Percentiles rank a stretch among this genome's conserved stretches.
Conservation (phyloP, 2,888 invertebrate genomes). For the Eupsilia transversa region DNA sequence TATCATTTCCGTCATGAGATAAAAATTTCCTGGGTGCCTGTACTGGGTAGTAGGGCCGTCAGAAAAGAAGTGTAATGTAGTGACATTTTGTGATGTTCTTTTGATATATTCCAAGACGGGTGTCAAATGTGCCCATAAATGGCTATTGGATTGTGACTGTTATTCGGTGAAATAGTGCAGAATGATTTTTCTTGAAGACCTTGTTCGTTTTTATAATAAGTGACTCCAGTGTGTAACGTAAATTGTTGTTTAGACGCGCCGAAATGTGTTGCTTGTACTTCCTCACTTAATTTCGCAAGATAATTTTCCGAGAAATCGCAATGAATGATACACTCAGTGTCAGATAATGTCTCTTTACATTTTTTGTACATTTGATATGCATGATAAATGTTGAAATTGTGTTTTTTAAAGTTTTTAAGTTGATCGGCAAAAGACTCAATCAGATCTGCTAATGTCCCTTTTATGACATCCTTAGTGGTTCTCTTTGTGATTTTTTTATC, state of each 20-base stretch:
- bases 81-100: conserved; percentile 30
- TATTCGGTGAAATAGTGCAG: conserved; percentile 32
- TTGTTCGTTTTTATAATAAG: conserved; percentile 37
- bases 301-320: conserved; percentile 57
- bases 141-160: conserved; percentile 42
- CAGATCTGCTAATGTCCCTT: conserved; percentile 15
- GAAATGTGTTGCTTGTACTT: conserved; percentile 54
- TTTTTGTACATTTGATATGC: conserved; percentile 28
- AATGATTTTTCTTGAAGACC: conserved; percentile 44
- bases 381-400: conserved; percentile 32
- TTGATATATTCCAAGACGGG: conserved; percentile 47
- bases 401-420: conserved; percentile 26
- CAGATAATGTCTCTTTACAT: conserved; percentile 15
- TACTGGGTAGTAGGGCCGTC: conserved; percentile 46
- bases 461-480: conserved; percentile 19
- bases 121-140: conserved; percentile 51
- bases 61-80: conserved; percentile 45
- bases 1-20: conserved; percentile 18
- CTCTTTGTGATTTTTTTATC: conserved; percentile 12
- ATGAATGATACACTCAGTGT: conserved; percentile 24
- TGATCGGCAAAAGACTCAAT: conserved; percentile 13
- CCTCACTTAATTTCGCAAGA: conserved; percentile 40
- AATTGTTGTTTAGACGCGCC: conserved; percentile 43
- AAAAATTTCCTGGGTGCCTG: conserved; percentile 28
- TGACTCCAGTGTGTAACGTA: conserved; percentile 45